Percentiles rank a stretch among this genome's conserved stretches.
phyloP scores from a whole-genome alignment of 1,140 invertebrate species.

The Zaprionus davidi region DNA sequence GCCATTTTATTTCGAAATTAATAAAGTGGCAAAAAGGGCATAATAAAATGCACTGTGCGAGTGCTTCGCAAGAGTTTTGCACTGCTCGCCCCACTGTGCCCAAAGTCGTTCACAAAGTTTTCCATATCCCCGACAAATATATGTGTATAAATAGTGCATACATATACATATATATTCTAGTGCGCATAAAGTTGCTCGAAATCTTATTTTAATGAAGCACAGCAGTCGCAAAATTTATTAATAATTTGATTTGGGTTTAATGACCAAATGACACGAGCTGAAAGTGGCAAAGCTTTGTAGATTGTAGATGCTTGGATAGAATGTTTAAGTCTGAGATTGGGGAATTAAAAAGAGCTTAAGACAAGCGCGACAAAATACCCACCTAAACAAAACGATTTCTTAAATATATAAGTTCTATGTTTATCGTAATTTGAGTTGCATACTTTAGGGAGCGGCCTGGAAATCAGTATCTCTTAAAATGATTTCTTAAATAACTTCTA shows the following conservation, averaged over 20 bases:
- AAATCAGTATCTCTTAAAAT: too few relatives aligned
- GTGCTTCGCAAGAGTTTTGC: conserved; percentile 31
- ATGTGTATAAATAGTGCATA: conserved; percentile 37
- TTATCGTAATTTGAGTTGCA: too few relatives aligned
- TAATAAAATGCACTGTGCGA: conserved; percentile 47
- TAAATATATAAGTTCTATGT: too few relatives aligned
- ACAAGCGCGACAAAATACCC: too few relatives aligned
- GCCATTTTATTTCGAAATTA: conserved; percentile 79
- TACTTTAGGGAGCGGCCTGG: too few relatives aligned
- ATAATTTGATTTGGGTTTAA: conserved; percentile 35
- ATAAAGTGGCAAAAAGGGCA: conserved; percentile 69
- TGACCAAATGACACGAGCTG: conserved; percentile 12
- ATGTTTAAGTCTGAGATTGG: not conserved
- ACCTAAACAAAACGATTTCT: too few relatives aligned
- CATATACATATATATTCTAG: conserved; percentile 2
- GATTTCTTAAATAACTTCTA: too few relatives aligned
- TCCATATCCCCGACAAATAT: conserved; percentile 2
- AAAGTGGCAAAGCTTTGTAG: not conserved
- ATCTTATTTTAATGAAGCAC: conserved; percentile 46
- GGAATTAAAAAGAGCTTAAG: too few relatives aligned
- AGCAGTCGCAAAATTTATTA: conserved; percentile 24
- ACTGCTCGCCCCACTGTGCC: conserved; percentile 3
- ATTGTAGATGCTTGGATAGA: not conserved
- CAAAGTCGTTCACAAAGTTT: conserved; percentile 48
- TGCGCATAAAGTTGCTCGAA: conserved; percentile 37